Base-by-base conservation (phyloP, 2,113 vertebrate genomes). In the Triplophysa tibetana region DNA sequence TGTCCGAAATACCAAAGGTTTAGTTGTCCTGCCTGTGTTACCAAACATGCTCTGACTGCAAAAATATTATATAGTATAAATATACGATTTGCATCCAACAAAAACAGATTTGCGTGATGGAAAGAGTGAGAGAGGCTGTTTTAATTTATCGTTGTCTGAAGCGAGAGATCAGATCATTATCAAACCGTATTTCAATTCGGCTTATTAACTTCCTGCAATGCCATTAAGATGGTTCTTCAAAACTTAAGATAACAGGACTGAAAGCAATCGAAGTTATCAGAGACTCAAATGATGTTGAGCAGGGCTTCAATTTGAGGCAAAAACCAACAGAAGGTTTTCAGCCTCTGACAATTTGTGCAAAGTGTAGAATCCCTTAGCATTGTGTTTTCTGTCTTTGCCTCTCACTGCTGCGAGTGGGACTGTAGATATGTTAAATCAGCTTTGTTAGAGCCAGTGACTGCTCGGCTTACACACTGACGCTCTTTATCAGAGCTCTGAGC, bases 361-460 rank as follows among this genome's bases (percentile, higher is more conserved):
- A 50, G 45, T 3, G 12, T 50, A 12, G 12, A 10, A 50, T 12
- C 43, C 6, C 33, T 62, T 79, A 64, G 38, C 58, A 21, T 26
- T 43, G 23, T 48, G 58, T 11, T 5, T 67, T 7, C 52, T 16
- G 26, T 17, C 38, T 63, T 41, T 5, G 11, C 50, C 48, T 62
- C 50, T 61, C 38, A 82, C 45, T 67, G 26, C 66, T 38, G 23
- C 16, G 7, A 72, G 80, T 77, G 33, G 56, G 70, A 70, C 76
- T 76, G 60, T 43, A 45, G 75, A 78, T 48, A 54, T 84, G 50
- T 70, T 79, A 64, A 52, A 43, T 65, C 41, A 29, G 70, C 76
- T 79, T 67, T 68, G 63, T 82, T 9, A 54, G 52, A 76, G 43
- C 50, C 61, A 26, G 70, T 68, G 65, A 70, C 63, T 7, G 72